phyloP scores from a whole-genome alignment of 2,888 invertebrate genomes.

The Drosophila kokeensis region DNA sequence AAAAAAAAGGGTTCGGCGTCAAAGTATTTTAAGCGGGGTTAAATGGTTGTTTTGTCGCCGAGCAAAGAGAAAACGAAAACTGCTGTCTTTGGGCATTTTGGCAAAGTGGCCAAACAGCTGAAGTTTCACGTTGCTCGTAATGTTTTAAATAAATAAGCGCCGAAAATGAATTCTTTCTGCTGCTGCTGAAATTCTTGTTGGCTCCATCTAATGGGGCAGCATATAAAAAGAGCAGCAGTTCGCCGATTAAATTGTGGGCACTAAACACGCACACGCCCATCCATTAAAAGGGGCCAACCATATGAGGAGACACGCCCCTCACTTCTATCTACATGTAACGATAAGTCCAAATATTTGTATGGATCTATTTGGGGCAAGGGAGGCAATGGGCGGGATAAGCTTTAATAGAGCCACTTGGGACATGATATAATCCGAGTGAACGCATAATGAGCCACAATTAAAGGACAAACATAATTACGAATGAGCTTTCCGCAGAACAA shows the following conservation, averaged over 20 bases:
- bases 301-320: slow-evolving; percentile 16
- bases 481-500: slow-evolving; percentile 40
- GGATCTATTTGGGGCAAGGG: slow-evolving; percentile 7
- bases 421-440: slow-evolving; percentile 70
- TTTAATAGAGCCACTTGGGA: slow-evolving; percentile 79
- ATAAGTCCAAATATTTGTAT: slow-evolving; percentile 27
- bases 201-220: slow-evolving; percentile 21
- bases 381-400: slow-evolving; percentile 33
- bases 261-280: slow-evolving; percentile 46
- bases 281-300: slow-evolving; percentile 4
- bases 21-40: neutral
- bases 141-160: slow-evolving; percentile 50
- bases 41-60: slow-evolving; percentile 23
- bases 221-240: slow-evolving; percentile 20
- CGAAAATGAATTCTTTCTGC: slow-evolving; percentile 27
- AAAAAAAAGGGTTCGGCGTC: slow-evolving; percentile 15
- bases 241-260: slow-evolving; percentile 50
- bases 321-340: slow-evolving; percentile 10
- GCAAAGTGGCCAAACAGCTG: slow-evolving; percentile 29
- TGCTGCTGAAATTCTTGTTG: slow-evolving; percentile 19
- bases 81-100: slow-evolving; percentile 23
- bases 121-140: slow-evolving; percentile 32
- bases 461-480: slow-evolving; percentile 78
- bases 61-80: neutral
- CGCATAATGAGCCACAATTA: slow-evolving; percentile 79